These are phyloP conservation scores for Odontamblyopus rebecca DNA, from an alignment of 2,797 vertebrate genomes.

Conservation along the genomic window DNA sequence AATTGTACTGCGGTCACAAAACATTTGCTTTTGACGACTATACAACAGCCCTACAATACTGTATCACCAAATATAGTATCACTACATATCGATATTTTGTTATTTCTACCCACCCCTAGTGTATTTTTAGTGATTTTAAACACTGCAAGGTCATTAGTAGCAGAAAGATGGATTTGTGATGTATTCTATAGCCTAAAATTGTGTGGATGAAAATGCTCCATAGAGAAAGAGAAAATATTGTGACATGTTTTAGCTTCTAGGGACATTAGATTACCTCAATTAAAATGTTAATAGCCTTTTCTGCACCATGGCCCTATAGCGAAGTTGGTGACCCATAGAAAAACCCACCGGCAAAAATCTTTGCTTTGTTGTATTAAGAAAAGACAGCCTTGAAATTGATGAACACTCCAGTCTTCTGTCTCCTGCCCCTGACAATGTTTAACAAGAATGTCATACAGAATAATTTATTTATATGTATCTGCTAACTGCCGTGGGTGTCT, in stretches of 20 bases:
- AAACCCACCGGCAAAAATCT: conserved; percentile 3
- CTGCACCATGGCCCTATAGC: neutral
- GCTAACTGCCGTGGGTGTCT: neutral
- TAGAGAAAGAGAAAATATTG: neutral
- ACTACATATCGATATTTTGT: no score
- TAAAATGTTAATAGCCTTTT: conserved; percentile 4
- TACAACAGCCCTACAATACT: no score
- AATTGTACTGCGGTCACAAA: no score
- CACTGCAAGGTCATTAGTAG: conserved; percentile 55
- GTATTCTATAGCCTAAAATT: conserved; percentile 15
- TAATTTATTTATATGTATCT: neutral
- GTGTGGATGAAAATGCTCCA: neutral
- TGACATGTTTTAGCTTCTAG: conserved; percentile 4
- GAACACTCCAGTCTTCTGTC: neutral
- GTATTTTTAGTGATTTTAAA: conserved; percentile 48
- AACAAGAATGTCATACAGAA: neutral
- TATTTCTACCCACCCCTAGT: no score
- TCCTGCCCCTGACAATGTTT: neutral
- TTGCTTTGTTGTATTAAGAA: neutral
- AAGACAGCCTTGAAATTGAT: neutral
- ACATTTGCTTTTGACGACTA: no score
- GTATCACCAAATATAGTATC: no score
- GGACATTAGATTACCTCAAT: conserved; percentile 7
- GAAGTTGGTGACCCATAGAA: conserved; percentile 4
- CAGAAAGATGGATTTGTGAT: conserved; percentile 18